A percentile compares a stretch with the other conserved stretches of the same genome.
phyloP scores from a whole-genome alignment of 2,797 vertebrate genomes.

The Fratercula arctica region DNA sequence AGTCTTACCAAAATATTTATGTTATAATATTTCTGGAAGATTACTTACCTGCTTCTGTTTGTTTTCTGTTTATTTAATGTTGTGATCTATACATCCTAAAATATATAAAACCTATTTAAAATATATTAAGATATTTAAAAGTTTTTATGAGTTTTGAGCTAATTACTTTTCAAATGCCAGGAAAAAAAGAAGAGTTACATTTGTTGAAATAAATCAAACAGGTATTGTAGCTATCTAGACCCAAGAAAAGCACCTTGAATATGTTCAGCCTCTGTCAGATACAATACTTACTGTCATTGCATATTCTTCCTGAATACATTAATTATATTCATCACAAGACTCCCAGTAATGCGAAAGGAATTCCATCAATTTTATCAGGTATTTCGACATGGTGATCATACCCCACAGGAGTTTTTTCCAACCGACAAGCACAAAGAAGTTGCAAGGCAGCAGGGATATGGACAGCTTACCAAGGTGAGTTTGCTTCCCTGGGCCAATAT shows the following conservation, averaged over 20 bases:
- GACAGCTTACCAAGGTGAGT: constrained; percentile 87
- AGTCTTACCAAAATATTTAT: background rate
- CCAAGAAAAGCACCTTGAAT: background rate
- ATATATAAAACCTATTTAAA: background rate
- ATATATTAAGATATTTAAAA: background rate
- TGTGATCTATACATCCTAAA: background rate
- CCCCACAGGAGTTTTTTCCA: constrained; percentile 83
- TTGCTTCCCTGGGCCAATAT: background rate
- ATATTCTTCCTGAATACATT: background rate
- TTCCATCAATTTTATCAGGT: background rate
- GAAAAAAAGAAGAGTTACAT: background rate
- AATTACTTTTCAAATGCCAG: background rate
- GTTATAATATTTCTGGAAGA: background rate
- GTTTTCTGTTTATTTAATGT: background rate
- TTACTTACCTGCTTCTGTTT: background rate
- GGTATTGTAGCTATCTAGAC: background rate
- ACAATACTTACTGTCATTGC: background rate
- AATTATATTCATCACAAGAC: background rate
- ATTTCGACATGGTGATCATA: constrained; percentile 85
- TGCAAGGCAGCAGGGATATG: constrained; percentile 86
- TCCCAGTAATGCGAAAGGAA: background rate
- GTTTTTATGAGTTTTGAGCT: background rate
- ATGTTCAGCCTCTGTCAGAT: background rate
- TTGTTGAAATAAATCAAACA: background rate
- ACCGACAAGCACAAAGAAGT: constrained; percentile 82